These are phyloP conservation scores for Eubasilissa splendida DNA, from an alignment of 2,888 invertebrate genomes.

Conservation along the genomic window DNA sequence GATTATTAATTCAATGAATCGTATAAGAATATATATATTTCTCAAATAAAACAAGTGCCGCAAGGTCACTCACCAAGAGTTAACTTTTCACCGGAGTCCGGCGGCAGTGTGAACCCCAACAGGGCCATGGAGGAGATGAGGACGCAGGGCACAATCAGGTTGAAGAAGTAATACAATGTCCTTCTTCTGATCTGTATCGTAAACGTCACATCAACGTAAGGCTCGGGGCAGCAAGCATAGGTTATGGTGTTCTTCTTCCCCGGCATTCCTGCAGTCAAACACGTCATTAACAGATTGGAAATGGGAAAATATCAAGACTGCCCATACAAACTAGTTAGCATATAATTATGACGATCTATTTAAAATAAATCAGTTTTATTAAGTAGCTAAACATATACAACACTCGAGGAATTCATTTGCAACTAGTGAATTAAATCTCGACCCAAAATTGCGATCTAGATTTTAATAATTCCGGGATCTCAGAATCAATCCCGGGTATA, in stretches of 20 bases:
- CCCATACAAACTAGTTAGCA: no score
- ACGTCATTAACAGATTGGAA: neutral
- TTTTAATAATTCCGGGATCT: no score
- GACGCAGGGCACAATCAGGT: constrained; percentile 98
- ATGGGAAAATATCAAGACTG: no score
- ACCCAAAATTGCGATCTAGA: no score
- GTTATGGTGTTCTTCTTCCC: constrained; percentile 92
- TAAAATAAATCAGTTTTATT: no score
- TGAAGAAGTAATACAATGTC: constrained; percentile 99
- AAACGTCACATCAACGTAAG: constrained; percentile 96
- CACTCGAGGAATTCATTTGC: no score
- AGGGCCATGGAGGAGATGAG: constrained; percentile 99
- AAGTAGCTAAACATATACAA: no score
- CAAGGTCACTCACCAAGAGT: constrained; percentile 86
- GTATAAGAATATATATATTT: no score
- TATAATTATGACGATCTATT: no score
- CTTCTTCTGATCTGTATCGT: constrained; percentile 96
- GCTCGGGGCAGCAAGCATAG: constrained; percentile 95
- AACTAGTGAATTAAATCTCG: no score
- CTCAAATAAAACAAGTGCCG: constrained; percentile 7
- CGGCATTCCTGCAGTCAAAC: constrained; percentile 82
- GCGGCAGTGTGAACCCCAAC: constrained; percentile 97
- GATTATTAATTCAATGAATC: no score
- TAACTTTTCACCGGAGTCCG: constrained; percentile 97
- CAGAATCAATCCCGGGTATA: no score